A percentile compares a stretch with the other conserved stretches of the same genome.
Conservation (phyloP, 2,113 vertebrate species). For the Eurystomus gularis region DNA sequence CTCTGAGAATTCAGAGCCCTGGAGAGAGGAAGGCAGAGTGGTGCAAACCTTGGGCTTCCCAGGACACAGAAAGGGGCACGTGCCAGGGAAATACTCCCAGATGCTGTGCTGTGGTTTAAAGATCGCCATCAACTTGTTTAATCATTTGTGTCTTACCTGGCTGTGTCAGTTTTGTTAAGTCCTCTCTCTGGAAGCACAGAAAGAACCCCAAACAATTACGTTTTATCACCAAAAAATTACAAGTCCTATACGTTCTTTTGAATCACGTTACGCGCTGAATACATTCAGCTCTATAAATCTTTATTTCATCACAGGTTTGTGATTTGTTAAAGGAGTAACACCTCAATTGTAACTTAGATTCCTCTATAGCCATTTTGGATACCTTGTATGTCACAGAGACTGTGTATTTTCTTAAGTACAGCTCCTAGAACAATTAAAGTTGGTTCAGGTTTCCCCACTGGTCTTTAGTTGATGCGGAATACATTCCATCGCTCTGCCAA, state of each 20-base stretch:
- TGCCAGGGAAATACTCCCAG: not conserved
- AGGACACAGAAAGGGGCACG: fast-evolving
- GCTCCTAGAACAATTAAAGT: not conserved
- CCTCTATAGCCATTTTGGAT: not conserved
- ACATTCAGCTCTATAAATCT: not conserved
- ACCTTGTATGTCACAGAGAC: not conserved
- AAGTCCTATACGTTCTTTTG: fast-evolving
- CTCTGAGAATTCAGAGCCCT: not conserved
- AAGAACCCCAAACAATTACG: not conserved
- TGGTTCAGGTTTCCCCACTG: not conserved
- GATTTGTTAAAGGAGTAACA: not conserved
- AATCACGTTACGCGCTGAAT: not conserved
- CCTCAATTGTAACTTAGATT: not conserved
- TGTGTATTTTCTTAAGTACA: not conserved
- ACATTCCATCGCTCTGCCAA: not conserved
- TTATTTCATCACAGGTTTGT: not conserved
- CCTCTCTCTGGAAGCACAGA: not conserved
- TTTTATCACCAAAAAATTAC: not conserved
- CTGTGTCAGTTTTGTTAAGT: not conserved
- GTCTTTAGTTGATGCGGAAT: not conserved
- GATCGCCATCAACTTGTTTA: not conserved
- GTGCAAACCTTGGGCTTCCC: not conserved
- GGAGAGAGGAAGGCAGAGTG: not conserved
- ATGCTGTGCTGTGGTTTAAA: not conserved
- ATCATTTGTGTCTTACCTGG: not conserved